Conservation (phyloP, 2,113 vertebrate species). For the Ahaetulla prasina region DNA sequence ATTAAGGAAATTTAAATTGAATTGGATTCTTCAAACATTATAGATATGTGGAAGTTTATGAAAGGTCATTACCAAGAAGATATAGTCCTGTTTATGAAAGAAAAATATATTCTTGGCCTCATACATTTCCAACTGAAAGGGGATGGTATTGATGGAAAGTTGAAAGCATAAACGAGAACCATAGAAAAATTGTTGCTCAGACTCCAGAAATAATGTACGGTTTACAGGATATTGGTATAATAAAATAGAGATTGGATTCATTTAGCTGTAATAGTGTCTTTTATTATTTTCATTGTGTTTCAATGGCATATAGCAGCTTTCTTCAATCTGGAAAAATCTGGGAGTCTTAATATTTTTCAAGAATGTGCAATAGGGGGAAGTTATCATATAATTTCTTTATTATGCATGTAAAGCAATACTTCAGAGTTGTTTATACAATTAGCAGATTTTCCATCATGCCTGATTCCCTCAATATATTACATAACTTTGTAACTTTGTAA, state of each 20-base stretch:
- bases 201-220: not conserved
- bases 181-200: not conserved
- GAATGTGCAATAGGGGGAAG: not conserved
- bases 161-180: not conserved
- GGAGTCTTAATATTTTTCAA: not conserved
- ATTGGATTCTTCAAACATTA: not conserved
- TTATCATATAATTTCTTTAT: constrained; percentile 1
- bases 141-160: not conserved
- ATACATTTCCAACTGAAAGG: rapidly evolving
- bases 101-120: not conserved
- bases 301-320: not conserved
- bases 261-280: not conserved
- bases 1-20: too few relatives aligned
- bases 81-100: not conserved
- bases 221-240: not conserved
- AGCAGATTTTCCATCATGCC: not conserved
- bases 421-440: not conserved
- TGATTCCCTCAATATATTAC: not conserved
- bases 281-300: not conserved
- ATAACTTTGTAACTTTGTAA: too few relatives aligned
- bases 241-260: not conserved
- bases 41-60: too few relatives aligned
- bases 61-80: not conserved
- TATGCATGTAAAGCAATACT: not conserved
- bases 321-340: not conserved